A percentile compares a stretch with the other conserved stretches of the same genome.
Evolutionary conservation across 2,113 vertebrate species (phyloP).

Genomic region (Pangasianodon hypophthalmus): DNA sequence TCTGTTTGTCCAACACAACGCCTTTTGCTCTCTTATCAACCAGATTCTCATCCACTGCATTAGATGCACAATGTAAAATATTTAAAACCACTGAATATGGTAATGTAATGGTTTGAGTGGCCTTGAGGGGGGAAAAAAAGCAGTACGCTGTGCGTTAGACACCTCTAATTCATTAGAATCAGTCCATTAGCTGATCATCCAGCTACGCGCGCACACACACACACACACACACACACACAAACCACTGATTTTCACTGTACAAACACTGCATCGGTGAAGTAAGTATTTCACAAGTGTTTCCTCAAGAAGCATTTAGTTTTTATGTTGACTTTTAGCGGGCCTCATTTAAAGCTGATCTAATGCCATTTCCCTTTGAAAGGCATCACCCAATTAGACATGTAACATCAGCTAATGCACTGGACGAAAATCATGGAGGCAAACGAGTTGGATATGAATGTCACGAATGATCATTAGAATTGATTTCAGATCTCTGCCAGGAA

Average conservation of each 20-base stretch:
- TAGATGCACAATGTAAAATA: constrained; percentile 62
- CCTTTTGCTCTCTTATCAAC: constrained; percentile 29
- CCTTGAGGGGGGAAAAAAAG: constrained; percentile 64
- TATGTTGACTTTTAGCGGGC: constrained; percentile 4
- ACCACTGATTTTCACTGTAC: constrained; percentile 16
- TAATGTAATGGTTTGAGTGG: constrained; percentile 70
- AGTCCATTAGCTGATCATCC: constrained; percentile 76
- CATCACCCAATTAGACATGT: constrained; percentile 42
- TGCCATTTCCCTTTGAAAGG: constrained; percentile 28
- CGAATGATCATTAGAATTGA: constrained; percentile 50
- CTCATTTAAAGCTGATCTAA: constrained; percentile 46
- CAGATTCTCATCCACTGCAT: constrained; percentile 63
- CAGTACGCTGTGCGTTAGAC: constrained; percentile 70
- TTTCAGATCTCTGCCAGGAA: constrained; percentile 51
- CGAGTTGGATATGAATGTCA: constrained; percentile 49
- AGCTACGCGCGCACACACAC: constrained; percentile 57
- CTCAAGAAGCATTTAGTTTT: neutral
- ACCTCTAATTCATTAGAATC: constrained; percentile 77
- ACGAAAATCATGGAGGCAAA: constrained; percentile 51
- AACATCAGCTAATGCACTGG: constrained; percentile 39
- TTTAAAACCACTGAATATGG: constrained; percentile 68
- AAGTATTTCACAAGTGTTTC: constrained; percentile 22
- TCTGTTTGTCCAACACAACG: constrained; percentile 10
- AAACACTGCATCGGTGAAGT: constrained; percentile 24
- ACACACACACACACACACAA: constrained; percentile 54